Evolutionary conservation across 2,888 invertebrate genomes (phyloP).

Genomic region (Hyposoter didymator): DNA sequence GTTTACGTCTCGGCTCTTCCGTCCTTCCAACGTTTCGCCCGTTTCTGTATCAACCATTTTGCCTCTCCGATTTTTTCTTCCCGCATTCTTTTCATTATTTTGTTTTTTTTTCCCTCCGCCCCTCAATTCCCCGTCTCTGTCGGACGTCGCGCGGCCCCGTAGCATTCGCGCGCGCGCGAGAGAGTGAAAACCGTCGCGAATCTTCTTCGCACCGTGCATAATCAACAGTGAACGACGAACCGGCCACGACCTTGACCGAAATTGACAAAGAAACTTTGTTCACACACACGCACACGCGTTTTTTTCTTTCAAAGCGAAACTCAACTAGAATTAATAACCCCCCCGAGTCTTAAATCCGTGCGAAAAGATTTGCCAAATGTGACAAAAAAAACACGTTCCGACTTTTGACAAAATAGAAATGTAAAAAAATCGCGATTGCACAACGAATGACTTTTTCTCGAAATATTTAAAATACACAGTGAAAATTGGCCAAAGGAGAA

Average conservation of each 20-base stretch:
- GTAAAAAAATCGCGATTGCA: too few relatives aligned
- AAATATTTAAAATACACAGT: too few relatives aligned
- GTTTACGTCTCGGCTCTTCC: background rate
- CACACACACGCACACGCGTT: background rate
- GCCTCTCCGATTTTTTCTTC: background rate
- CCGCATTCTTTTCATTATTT: background rate
- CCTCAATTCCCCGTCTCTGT: background rate
- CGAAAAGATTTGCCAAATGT: background rate
- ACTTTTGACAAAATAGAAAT: background rate
- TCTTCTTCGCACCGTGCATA: conserved; percentile 56
- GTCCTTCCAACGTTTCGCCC: background rate
- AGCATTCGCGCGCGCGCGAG: conserved; percentile 41
- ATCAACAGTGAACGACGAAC: conserved; percentile 48
- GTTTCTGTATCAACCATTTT: background rate
- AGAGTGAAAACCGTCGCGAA: conserved; percentile 44
- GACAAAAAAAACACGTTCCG: background rate
- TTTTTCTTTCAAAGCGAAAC: conserved; percentile 3
- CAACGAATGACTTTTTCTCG: too few relatives aligned
- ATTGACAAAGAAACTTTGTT: conserved; percentile 51
- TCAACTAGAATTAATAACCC: background rate
- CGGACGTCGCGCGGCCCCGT: conserved; percentile 14
- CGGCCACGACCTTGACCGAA: conserved; percentile 60
- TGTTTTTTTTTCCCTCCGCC: background rate
- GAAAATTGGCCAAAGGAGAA: background rate
- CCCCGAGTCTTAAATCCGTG: background rate